A percentile compares a stretch with the other conserved stretches of the same genome.
Evolutionary conservation across 2,888 invertebrate genomes (phyloP).

Genomic region (Neuroscelio doddi): DNA sequence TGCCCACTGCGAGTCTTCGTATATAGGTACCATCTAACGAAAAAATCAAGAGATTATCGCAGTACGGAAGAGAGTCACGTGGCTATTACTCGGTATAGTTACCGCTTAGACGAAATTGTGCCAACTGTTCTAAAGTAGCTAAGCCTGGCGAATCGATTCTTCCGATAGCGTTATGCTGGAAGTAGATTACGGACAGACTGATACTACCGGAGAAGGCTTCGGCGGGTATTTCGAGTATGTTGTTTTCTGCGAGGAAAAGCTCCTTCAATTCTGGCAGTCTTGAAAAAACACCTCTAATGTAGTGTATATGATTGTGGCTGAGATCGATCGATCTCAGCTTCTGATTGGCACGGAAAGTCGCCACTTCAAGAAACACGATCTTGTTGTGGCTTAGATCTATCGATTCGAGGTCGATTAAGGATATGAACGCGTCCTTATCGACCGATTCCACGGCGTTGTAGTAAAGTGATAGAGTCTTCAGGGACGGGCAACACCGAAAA

Average conservation of each 20-base stretch:
- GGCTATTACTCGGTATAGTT: slow-evolving; percentile 89
- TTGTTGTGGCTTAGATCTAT: slow-evolving; percentile 92
- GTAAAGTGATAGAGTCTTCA: slow-evolving; percentile 86
- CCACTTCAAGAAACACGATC: slow-evolving; percentile 82
- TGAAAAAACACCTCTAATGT: slow-evolving; percentile 87
- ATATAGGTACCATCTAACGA: slow-evolving; percentile 92
- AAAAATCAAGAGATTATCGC: slow-evolving; percentile 84
- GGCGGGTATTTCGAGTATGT: slow-evolving; percentile 86
- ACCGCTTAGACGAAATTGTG: slow-evolving; percentile 88
- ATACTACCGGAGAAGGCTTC: slow-evolving; percentile 86
- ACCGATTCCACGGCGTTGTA: slow-evolving; percentile 87
- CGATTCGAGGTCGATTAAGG: slow-evolving; percentile 83
- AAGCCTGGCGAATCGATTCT: slow-evolving; percentile 85
- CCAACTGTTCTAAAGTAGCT: slow-evolving; percentile 82
- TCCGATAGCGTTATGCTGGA: slow-evolving; percentile 89
- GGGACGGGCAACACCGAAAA: slow-evolving; percentile 85
- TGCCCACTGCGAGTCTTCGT: slow-evolving; percentile 83
- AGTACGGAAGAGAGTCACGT: slow-evolving; percentile 82
- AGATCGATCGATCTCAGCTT: slow-evolving; percentile 87
- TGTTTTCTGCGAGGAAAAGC: slow-evolving; percentile 90
- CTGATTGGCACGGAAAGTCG: slow-evolving; percentile 84
- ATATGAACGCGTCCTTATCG: slow-evolving; percentile 84
- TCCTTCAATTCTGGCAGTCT: slow-evolving; percentile 86
- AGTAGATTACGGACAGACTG: slow-evolving; percentile 85
- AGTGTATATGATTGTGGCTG: slow-evolving; percentile 91